Evolutionary conservation across 1,140 invertebrate genomes (phyloP), one percentile per base, ranked within the genome.

Genomic region (Apis cerana): DNA sequence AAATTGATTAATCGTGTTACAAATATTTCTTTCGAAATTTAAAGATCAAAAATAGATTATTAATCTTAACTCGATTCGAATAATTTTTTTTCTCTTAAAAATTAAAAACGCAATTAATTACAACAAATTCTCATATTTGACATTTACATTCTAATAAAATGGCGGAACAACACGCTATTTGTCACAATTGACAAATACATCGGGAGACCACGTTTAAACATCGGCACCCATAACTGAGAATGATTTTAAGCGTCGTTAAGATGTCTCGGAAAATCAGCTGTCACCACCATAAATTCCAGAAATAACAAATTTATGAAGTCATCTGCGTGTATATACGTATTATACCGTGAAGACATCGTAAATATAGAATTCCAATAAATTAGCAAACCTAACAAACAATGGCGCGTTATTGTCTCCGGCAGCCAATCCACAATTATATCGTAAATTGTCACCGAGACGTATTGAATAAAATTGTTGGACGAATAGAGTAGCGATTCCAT

Each of bases 341-440:
- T 50, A 56, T 23, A 19, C 12, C n/a, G 23, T 2, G 43, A 27
- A 23, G 27, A 61, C 56, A 5, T 52, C 58, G 23, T 72, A 72
- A 80, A 80, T 62, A 80, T n/a, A 54, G 59, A 50, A 78, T 70
- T 78, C n/a, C 52, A 43, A 77, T 77, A 56, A 76, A 76, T 52
- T 54, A 76, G 19, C 61, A 8, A 11, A 27, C 23, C 48, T n/a
- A 21, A 17, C 15, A 58, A 69, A 78, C 75, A 78, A 68, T 58
- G 21, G 48, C 23, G 50, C 19, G 27, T 69, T 78, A 78, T 78
- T 58, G 64, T 78, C 64, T 23, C 21, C 10, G 52, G 52, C 19
- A 13, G 27, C 33, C 50, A 21, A 17, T 19, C n/a, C 62, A 21
- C n/a, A 23, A 68, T 68, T 67, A 43, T 52, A 27, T 59, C 64